phyloP scores from a whole-genome alignment of 2,113 vertebrate species.

The Silurus asotus region DNA sequence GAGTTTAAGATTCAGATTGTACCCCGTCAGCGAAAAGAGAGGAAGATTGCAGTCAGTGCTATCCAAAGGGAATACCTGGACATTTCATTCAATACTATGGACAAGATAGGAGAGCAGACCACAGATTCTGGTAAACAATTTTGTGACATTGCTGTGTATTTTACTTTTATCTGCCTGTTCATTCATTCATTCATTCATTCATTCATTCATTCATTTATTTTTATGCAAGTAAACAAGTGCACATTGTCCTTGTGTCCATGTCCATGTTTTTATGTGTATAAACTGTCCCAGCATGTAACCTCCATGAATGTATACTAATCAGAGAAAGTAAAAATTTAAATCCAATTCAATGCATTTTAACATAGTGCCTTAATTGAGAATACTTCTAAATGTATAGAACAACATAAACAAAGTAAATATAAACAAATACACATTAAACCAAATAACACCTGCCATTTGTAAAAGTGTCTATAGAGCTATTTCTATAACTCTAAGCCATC shows the following conservation, averaged over 20 bases:
- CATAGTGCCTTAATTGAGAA: not conserved
- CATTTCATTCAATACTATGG: conserved; percentile 93
- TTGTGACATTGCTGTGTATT: not conserved
- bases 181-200: no score
- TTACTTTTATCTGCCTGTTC: not conserved
- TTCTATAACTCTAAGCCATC: not conserved
- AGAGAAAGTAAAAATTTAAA: not conserved
- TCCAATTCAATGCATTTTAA: not conserved
- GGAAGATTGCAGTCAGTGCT: conserved; percentile 97
- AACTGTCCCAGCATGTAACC: not conserved
- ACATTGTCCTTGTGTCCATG: not conserved
- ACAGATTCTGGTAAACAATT: conserved; percentile 82
- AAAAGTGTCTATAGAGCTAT: not conserved
- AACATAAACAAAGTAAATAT: not conserved
- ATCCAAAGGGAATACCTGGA: conserved; percentile 99
- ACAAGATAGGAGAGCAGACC: conserved; percentile 84
- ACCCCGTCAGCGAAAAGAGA: conserved; percentile 92
- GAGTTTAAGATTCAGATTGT: conserved; percentile 99
- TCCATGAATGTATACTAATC: not conserved
- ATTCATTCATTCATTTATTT: not conserved
- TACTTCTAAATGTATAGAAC: not conserved
- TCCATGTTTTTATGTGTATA: conserved; percentile 4
- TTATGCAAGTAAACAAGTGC: not conserved
- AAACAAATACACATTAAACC: not conserved
- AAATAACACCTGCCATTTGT: not conserved